Evolutionary conservation across 2,888 invertebrate species (phyloP), one percentile per base, ranked within the genome.

Genomic region (Zygothrica quintamaculata): DNA sequence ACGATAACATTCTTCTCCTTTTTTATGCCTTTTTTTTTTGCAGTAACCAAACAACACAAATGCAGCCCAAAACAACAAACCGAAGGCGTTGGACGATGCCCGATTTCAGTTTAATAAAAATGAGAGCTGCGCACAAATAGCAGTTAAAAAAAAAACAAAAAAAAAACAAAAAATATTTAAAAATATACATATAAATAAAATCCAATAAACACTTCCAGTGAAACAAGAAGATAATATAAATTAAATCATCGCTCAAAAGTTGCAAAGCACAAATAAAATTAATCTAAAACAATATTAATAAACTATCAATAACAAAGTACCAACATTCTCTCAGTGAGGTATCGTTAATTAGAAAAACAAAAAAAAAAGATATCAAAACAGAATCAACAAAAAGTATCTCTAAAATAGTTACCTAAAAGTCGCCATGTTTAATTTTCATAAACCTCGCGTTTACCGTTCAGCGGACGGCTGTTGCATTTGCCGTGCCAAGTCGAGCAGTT

Each of bases 401-500:
- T n/a, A 37, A 44, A 36, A 6, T 29, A 55, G 33, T 15, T 22
- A 40, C 34, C 57, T 13, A 53, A 47, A 39, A 40, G n/a, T 6
- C 36, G 22, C 8, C 87, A 96, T 96, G 96, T 96, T 96, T 92
- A 95, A 95, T 90, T 96, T 96, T 91, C 96, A 96, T 91, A 95
- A 95, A 91, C 96, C 96, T 69, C 95, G 96, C 92, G 96, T 96
- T 66, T 96, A 96, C 90, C 93, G 95, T 77, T 95, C 95, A 51
- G 92, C 94, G 52, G 94, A 94, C 76, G 96, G 96, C 46, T 96
- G 96, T 90, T 96, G 96, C 91, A 96, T 96, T 84, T 96, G 96
- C 90, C 94, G 95, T 90, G 96, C 96, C 39, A 96, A 96, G 91
- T 96, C 96, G 18, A 95, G 95, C 93, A 95, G 96, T 91, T 96